Percentiles rank a stretch among this genome's conserved stretches.
These are phyloP conservation scores for Tortricodes alternella DNA, from an alignment of 2,888 invertebrate genomes.

Conservation along the genomic window DNA sequence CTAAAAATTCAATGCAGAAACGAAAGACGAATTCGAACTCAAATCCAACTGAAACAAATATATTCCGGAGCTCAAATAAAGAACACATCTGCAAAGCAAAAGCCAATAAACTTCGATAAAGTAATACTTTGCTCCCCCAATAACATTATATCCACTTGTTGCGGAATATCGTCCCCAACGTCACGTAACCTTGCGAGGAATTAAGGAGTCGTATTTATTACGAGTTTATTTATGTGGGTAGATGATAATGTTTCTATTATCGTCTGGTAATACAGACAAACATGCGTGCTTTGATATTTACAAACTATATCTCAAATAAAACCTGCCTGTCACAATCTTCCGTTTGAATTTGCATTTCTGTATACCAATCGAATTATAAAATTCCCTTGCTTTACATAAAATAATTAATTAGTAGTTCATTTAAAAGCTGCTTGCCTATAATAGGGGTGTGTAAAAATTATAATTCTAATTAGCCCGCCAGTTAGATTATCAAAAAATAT, in stretches of 20 bases:
- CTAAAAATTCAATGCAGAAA: not conserved
- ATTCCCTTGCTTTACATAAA: too few species aligned
- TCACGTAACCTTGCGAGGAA: constrained; percentile 15
- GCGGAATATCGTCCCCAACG: constrained; percentile 13
- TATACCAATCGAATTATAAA: too few species aligned
- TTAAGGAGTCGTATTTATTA: constrained; percentile 8
- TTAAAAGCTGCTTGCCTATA: too few species aligned
- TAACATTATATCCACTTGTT: constrained; percentile 26
- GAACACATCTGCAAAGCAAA: constrained; percentile 14
- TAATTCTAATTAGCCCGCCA: too few species aligned
- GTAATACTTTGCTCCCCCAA: constrained; percentile 17
- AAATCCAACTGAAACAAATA: not conserved
- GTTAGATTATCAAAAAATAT: too few species aligned
- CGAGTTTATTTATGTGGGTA: constrained; percentile 4
- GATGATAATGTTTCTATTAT: not conserved
- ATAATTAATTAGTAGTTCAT: too few species aligned
- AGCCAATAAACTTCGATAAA: constrained; percentile 21
- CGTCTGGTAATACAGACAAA: too few species aligned
- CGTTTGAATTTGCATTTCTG: too few species aligned
- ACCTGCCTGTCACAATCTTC: too few species aligned
- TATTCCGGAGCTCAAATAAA: not conserved
- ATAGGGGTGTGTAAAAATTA: too few species aligned
- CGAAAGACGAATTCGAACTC: not conserved
- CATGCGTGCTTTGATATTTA: too few species aligned
- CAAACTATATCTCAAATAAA: too few species aligned